A percentile compares a stretch with the other conserved stretches of the same genome.
phyloP scores from a whole-genome alignment of 2,888 invertebrate genomes.

The Ashinkailepas kermadecensis region DNA sequence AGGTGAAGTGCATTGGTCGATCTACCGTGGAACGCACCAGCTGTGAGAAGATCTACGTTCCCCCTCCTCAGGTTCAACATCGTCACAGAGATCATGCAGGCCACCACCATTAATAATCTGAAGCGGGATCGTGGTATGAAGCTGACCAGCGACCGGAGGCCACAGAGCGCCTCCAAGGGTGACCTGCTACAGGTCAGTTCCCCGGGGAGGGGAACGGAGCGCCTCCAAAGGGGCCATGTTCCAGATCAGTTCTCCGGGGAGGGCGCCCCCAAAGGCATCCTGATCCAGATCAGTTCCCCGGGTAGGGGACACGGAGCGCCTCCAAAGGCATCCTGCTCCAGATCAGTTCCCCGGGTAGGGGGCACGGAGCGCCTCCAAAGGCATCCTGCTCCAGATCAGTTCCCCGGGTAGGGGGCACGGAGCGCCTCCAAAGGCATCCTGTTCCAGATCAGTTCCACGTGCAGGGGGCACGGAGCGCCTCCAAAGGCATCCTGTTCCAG shows the following conservation, averaged over 20 bases:
- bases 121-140: slow-evolving; percentile 75
- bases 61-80: slow-evolving; percentile 61
- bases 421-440: slow-evolving; percentile 64
- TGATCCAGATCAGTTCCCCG: slow-evolving; percentile 41
- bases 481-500: slow-evolving; percentile 62
- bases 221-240: too few relatives aligned
- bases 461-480: slow-evolving; percentile 44
- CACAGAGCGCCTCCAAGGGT: slow-evolving; percentile 56
- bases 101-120: slow-evolving; percentile 80
- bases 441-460: slow-evolving; percentile 37
- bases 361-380: slow-evolving; percentile 53
- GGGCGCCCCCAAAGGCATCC: slow-evolving; percentile 61
- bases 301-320: slow-evolving; percentile 43
- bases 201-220: too few relatives aligned
- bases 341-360: slow-evolving; percentile 28
- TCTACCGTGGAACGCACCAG: too few relatives aligned
- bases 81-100: slow-evolving; percentile 88
- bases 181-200: slow-evolving; percentile 50
- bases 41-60: too few relatives aligned
- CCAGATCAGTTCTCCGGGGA: too few relatives aligned
- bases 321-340: slow-evolving; percentile 63
- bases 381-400: slow-evolving; percentile 53
- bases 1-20: too few relatives aligned
- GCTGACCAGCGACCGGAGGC: slow-evolving; percentile 54
- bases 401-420: slow-evolving; percentile 38